Base-by-base conservation (phyloP, 2,797 vertebrate species). In the Enteromius treurensis region DNA sequence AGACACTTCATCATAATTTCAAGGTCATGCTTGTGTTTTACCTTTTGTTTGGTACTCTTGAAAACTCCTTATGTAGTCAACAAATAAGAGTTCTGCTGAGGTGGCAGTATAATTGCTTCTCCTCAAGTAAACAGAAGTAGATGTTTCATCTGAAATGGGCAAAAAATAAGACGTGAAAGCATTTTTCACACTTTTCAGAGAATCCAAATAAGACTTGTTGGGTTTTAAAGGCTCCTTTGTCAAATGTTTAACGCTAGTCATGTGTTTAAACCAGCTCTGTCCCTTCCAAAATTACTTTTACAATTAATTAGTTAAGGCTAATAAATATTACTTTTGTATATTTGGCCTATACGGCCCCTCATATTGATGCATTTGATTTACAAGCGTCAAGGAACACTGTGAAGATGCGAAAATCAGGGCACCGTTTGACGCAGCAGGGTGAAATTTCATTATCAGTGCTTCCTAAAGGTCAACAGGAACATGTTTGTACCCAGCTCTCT, bases 131-230 rank as follows among this genome's bases (percentile, higher is more conserved):
- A 79, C 4, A 2, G 53, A 26, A 71, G 11, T 42, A 45, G 55
- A 49, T 60, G 6, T 29, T 17, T 45, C 3, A 40, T 45, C 3
- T 15, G 23, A 45, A 42, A 29, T 42, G n/a, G 32, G 32, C 8
- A 19, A 53, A 64, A 53, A 68, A 32, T 47, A 29, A 65, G 55
- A 65, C 47, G 47, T 58, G 65, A 80, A 80, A 80, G 34, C 42
- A 42, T 42, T 42, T 42, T 42, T 42, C 42, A 42, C 1, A 26
- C 23, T 62, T 42, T 60, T 55, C 5, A 70, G 37, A 60, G 55
- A 14, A 53, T 79, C 15, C 51, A 19, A 79, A 71, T 29, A 23
- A 23, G 51, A 51, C 0, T 40, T 5, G 26, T 49, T 19, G 4
- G 15, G 17, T 32, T 64, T 45, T 26, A 75, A 86, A 55, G 15